Evolutionary conservation across 2,113 vertebrate species (phyloP), one percentile per base, ranked within the genome.

Genomic region (Chloebia gouldiae): DNA sequence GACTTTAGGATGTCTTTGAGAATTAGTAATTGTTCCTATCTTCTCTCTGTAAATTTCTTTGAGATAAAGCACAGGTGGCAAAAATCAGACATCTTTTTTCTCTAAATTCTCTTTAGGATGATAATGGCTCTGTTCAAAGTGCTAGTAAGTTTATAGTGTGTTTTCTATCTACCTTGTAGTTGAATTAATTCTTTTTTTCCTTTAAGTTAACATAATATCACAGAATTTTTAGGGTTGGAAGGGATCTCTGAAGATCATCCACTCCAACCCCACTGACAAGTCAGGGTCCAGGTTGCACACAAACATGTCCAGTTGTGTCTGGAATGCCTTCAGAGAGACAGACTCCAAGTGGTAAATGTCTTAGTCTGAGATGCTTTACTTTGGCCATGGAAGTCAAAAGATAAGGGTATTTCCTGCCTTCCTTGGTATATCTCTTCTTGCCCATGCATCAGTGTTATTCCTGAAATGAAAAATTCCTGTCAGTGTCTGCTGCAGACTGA

Each of bases 281-380:
- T 59, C 47, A 69, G n/a, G 8, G 54, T 69, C 35, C 70, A 56
- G 40, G 30, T 90, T 54, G 19, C 54, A 35, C 30, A 69, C 0
- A 0, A 35, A 37, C 8, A 18, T 0, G 0, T 49, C 35, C 21
- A 49, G 8, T 10, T 35, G 17, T 31, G 31, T 39, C 31, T 56
- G 49, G 40, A 69, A 77, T 56, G 31, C 20, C 35, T 77, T 59
- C 27, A 31, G 79, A 61, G 54, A 47, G 30, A 40, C 25, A 69
- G 31, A 69, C 31, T 21, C 14, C 47, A 51, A 63, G 39, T 40
- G 11, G 10, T n/a, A 50, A 44, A 17, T 79, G 27, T 87, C 40
- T 71, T 78, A 87, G 28, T 60, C 53, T 80, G 42, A 72, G 15
- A 28, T 2, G 6, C 40, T 90, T 80, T 44, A 76, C 28, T 33